Conservation (phyloP, 2,888 invertebrate genomes). For the Thera obeliscata region DNA sequence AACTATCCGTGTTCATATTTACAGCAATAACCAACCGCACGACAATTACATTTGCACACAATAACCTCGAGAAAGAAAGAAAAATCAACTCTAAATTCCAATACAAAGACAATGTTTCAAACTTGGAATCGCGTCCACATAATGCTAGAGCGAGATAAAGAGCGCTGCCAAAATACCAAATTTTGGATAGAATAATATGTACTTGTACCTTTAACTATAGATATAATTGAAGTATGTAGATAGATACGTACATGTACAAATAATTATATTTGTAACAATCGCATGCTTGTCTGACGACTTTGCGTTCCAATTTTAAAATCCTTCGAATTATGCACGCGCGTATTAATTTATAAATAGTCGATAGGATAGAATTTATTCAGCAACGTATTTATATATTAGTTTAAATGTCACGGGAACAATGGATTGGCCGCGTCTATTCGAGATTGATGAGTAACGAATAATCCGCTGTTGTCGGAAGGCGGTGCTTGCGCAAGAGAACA, state of each 20-base stretch:
- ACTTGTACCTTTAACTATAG: too few species aligned
- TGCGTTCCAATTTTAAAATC: slow-evolving; percentile 57
- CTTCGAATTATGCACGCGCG: slow-evolving; percentile 57
- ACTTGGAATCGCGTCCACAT: slow-evolving; percentile 71
- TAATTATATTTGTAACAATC: slow-evolving; percentile 47
- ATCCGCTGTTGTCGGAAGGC: slow-evolving; percentile 72
- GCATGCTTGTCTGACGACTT: slow-evolving; percentile 23
- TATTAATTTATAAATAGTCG: slow-evolving; percentile 68
- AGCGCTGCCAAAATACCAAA: slow-evolving; percentile 75
- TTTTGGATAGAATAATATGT: too few species aligned
- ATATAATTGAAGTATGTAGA: too few species aligned
- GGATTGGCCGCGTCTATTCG: slow-evolving; percentile 75
- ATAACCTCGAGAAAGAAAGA: slow-evolving; percentile 76
- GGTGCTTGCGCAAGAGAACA: slow-evolving; percentile 67
- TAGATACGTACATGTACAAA: too few species aligned
- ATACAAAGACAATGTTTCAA: slow-evolving; percentile 75
- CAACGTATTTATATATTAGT: slow-evolving; percentile 78
- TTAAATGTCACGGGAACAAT: slow-evolving; percentile 83
- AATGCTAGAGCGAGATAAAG: slow-evolving; percentile 57
- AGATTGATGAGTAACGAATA: slow-evolving; percentile 81
- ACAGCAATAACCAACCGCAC: slow-evolving; percentile 70
- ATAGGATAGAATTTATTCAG: slow-evolving; percentile 66
- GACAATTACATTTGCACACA: slow-evolving; percentile 82
- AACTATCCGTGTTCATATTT: slow-evolving; percentile 60
- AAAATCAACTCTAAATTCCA: slow-evolving; percentile 78